Percentiles rank a stretch among this genome's conserved stretches.
phyloP scores from a whole-genome alignment of 2,888 invertebrate species.

The Epinotia nisella region DNA sequence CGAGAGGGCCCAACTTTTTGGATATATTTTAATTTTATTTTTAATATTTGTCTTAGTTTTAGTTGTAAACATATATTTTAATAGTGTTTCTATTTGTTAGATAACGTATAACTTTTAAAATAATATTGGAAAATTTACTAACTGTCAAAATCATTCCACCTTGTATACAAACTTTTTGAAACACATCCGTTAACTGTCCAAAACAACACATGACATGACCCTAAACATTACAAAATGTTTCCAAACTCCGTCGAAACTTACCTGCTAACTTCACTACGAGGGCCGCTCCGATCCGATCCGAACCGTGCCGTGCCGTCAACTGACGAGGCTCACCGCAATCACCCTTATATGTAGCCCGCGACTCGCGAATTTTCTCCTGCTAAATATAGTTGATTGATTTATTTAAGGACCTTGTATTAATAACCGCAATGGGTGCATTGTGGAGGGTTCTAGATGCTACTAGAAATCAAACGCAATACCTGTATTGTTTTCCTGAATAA shows the following conservation, averaged over 20 bases:
- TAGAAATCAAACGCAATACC: too few relatives aligned
- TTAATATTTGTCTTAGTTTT: too few relatives aligned
- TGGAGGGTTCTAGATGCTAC: not conserved
- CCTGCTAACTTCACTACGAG: not conserved
- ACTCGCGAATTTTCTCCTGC: not conserved
- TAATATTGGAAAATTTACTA: too few relatives aligned
- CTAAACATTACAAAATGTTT: not conserved
- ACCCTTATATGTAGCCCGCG: constrained; percentile 13
- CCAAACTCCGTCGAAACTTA: constrained; percentile 1
- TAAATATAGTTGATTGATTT: constrained; percentile 13
- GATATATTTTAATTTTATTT: too few relatives aligned
- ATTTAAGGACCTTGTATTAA: not conserved
- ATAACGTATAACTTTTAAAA: too few relatives aligned
- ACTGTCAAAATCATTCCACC: not conserved
- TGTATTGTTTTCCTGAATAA: too few relatives aligned
- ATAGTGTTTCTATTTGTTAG: too few relatives aligned
- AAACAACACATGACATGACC: not conserved
- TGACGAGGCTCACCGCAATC: not conserved
- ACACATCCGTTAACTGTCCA: not conserved
- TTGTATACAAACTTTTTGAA: not conserved
- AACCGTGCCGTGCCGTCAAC: not conserved
- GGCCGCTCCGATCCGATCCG: not conserved
- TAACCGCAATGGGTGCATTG: not conserved
- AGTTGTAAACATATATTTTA: too few relatives aligned
- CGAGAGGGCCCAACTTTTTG: too few relatives aligned